These are phyloP conservation scores for Lepus oiostolus DNA, from an alignment of 2,797 vertebrate species.

Conservation along the genomic window DNA sequence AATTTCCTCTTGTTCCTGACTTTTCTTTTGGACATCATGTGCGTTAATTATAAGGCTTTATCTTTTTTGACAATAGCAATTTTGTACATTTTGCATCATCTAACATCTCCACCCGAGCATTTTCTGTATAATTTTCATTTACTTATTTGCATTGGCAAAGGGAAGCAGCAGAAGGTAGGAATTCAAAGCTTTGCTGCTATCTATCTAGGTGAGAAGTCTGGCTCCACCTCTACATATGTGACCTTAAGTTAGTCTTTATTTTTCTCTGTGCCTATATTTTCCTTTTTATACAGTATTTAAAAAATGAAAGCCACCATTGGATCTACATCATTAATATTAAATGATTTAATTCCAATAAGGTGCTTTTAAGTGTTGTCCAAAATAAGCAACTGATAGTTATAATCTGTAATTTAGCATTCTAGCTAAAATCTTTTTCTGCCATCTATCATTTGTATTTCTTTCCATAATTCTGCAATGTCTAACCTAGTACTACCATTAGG, in stretches of 20 bases:
- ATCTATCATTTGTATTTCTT: constrained; percentile 36
- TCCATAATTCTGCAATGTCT: constrained; percentile 42
- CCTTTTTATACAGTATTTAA: constrained; percentile 60
- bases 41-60: not conserved
- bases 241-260: constrained; percentile 43
- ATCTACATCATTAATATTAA: constrained; percentile 44
- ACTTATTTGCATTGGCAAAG: not conserved
- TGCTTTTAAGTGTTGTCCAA: constrained; percentile 36
- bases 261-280: not conserved
- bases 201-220: not conserved
- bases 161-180: not conserved
- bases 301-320: not conserved
- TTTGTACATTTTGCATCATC: not conserved
- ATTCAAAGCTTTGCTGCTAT: not conserved
- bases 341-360: constrained; percentile 35
- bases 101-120: not conserved
- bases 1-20: not conserved
- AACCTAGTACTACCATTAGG: not conserved
- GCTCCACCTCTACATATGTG: not conserved
- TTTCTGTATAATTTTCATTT: not conserved
- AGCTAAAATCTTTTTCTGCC: constrained; percentile 30
- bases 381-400: constrained; percentile 16
- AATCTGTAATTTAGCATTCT: constrained; percentile 30
- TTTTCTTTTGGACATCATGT: not conserved
- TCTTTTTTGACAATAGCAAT: not conserved